Evolutionary conservation across 2,113 vertebrate genomes (phyloP), one percentile per base, ranked within the genome.

Genomic region (Euleptes europaea): DNA sequence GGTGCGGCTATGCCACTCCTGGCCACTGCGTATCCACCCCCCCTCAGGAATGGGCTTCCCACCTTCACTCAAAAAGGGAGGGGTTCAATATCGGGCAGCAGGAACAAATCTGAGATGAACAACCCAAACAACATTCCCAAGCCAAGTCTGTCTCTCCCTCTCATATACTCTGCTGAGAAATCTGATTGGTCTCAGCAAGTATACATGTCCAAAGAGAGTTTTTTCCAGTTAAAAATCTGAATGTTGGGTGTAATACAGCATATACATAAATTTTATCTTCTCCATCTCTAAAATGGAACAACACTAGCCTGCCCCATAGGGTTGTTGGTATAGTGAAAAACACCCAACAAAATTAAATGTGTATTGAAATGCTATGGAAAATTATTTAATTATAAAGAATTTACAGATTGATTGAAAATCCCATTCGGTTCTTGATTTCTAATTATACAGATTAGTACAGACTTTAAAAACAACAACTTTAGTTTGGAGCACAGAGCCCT

Each of bases 71-170:
- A 26, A 80, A 54, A 38, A 13, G n/a, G 1, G 49, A 31, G 65
- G 31, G 3, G 17, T 44, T 5, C 31, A 66, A 44, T 77, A 9
- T 44, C 85, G 71, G 21, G 42, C 1, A 1, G 38, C 31, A 74
- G 15, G 4, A 63, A 69, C 33, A 92, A 88, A 87, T 0, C 79
- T 44, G 90, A 92, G 88, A n/a, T 35, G 84, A 80, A 83, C 47
- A 79, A 9, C 83, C 71, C 66, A 63, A 92, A 79, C 79, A 90
- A 49, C 51, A 86, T 10, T 6, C 60, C 60, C 60, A 63, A 10
- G 23, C 4, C 9, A 63, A 17, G 54, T 57, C 5, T 23, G 21
- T 63, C 6, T 28, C 23, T 63, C 9, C 9, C 3, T 63, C 23
- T 28, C 26, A 28, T 10, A 63, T 38, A 33, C 70, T 87, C n/a